Base-by-base conservation (phyloP, 2,888 invertebrate genomes). In the Yponomeuta malinellus region DNA sequence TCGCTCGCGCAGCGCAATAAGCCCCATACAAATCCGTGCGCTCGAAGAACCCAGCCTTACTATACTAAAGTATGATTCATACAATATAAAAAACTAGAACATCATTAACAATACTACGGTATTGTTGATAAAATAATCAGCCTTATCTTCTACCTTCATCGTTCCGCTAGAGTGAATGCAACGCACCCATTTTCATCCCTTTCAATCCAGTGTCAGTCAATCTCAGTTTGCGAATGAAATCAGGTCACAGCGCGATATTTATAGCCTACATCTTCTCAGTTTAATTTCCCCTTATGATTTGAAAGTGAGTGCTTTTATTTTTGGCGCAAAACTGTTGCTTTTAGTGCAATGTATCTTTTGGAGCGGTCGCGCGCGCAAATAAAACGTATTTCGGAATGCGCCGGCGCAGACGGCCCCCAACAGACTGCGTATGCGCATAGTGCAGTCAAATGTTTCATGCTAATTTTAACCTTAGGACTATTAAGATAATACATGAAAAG, bases 351-450 rank as follows among this genome's bases (percentile, higher is more conserved):
- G 31, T 65, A 43, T 15, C 68, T 43, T 43, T 23, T 23, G 78
- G 72, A 75, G 74, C 77, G 43, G 8, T 75, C 72, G 69, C 73
- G 76, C 71, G 77, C 77, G 79, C 84, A 84, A 85, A 86, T 85
- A 83, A 81, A 83, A 81, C 72, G 77, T n/a, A 23, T 63, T 63
- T 8, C 70, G 63, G 70, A 70, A 70, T 70, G 70, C 43, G 75
- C 74, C 74, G 70, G 76, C 79, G 77, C 80, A 73, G 74, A 59
- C 79, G 87, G 86, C 89, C 90, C 89, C 90, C 90, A 80, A 89
- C 84, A 88, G 86, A 89, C 88, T 79, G 78, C 65, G 69, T 72
- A n/a, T 43, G n/a, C 65, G 70, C 63, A n/a, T 43, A 64, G 10
- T 10, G 63, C 37, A 63, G 12, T 12, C 12, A 69, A 69, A 69